phyloP scores from a whole-genome alignment of 1,140 invertebrate species.

The Probaryconus sp. region DNA sequence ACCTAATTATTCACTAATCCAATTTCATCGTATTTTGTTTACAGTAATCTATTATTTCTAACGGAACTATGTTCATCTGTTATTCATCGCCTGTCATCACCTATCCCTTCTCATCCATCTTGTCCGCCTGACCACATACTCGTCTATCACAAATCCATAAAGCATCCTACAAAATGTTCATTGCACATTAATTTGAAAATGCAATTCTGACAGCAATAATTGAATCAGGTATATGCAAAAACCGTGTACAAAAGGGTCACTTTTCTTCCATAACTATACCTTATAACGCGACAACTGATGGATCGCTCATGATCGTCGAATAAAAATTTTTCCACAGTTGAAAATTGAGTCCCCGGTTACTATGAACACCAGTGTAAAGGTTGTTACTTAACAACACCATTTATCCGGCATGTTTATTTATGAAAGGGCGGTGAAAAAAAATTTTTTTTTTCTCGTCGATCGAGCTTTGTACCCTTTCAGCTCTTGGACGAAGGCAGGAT shows the following conservation, averaged over 20 bases:
- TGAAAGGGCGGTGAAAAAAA: constrained; percentile 4
- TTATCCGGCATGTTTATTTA: constrained; percentile 25
- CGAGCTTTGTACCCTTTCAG: constrained; percentile 28
- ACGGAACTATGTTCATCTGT: too few species aligned
- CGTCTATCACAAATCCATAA: too few species aligned
- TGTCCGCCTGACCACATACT: too few species aligned
- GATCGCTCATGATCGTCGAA: not conserved
- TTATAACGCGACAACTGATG: constrained; percentile 6
- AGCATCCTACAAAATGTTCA: too few species aligned
- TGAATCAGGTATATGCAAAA: not conserved
- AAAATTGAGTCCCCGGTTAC: not conserved
- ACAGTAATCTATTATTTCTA: too few species aligned
- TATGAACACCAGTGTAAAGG: not conserved
- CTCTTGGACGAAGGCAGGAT: constrained; percentile 24
- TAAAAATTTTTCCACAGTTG: not conserved
- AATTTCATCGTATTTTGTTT: too few species aligned
- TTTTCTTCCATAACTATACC: too few species aligned
- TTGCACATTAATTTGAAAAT: too few species aligned
- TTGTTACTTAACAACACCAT: constrained; percentile 2
- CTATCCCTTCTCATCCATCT: too few species aligned
- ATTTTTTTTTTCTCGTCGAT: constrained; percentile 44
- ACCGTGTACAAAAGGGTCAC: not conserved
- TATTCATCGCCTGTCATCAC: too few species aligned
- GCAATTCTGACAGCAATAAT: not conserved
- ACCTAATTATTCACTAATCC: too few species aligned